phyloP scores from a whole-genome alignment of 2,888 invertebrate genomes.

The Mythimna impura region DNA sequence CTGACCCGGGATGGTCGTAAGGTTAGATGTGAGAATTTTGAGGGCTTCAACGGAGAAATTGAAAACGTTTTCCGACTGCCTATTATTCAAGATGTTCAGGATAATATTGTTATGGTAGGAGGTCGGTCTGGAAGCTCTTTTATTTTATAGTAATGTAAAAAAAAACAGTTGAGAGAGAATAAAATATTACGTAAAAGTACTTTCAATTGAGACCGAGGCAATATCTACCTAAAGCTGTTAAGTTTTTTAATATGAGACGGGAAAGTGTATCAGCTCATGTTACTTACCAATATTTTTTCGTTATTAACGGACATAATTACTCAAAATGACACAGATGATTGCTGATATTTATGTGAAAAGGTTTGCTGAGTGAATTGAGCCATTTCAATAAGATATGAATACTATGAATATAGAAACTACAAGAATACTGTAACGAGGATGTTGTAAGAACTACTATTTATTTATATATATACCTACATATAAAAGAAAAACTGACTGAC shows the following conservation, averaged over 20 bases:
- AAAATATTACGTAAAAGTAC: background rate
- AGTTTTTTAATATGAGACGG: conserved; percentile 10
- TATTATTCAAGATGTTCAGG: conserved; percentile 4
- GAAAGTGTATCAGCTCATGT: background rate
- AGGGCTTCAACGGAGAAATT: background rate
- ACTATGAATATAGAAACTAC: too few relatives aligned
- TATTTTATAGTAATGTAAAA: background rate
- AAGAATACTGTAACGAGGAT: too few relatives aligned
- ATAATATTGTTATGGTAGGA: conserved; percentile 8
- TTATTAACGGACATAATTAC: background rate
- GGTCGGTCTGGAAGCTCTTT: background rate
- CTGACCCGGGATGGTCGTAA: background rate
- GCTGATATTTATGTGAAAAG: background rate
- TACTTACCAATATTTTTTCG: background rate
- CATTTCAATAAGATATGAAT: too few relatives aligned
- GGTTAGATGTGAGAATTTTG: conserved; percentile 6
- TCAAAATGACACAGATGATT: background rate
- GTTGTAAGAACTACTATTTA: too few relatives aligned
- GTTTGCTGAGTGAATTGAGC: too few relatives aligned
- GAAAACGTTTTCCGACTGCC: background rate
- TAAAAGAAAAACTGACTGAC: too few relatives aligned
- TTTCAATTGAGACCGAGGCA: background rate
- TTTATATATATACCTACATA: too few relatives aligned
- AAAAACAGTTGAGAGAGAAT: background rate
- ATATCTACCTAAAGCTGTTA: background rate